Conservation (phyloP, 1,140 invertebrate species). For the Matsumurasca onukii region DNA sequence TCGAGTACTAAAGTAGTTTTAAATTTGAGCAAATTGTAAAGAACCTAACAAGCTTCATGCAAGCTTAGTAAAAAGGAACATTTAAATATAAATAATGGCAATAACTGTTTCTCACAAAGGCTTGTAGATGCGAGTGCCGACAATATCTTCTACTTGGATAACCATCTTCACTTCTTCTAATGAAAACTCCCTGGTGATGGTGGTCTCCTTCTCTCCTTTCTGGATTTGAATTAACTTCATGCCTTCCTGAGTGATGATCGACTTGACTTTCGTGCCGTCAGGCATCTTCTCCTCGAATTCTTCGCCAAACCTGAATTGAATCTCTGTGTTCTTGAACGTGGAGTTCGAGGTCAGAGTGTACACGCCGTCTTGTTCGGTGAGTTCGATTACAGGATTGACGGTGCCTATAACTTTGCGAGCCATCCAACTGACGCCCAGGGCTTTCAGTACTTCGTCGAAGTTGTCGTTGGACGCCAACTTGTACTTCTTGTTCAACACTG, state of each 20-base stretch:
- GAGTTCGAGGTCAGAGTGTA: conserved; percentile 77
- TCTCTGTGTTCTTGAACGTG: conserved; percentile 78
- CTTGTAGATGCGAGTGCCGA: conserved; percentile 73
- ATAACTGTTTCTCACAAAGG: no score
- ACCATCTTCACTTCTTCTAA: conserved; percentile 42
- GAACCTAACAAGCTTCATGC: no score
- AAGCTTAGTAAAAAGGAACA: no score
- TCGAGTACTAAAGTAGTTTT: no score
- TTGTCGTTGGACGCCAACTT: conserved; percentile 75
- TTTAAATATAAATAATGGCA: no score
- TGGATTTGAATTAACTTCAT: conserved; percentile 71
- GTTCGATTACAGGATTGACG: conserved; percentile 71
- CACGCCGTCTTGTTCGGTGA: conserved; percentile 64
- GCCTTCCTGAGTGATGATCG: conserved; percentile 61
- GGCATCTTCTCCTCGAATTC: conserved; percentile 85
- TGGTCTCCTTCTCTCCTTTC: conserved; percentile 50
- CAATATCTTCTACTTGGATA: conserved; percentile 68
- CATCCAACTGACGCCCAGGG: conserved; percentile 74
- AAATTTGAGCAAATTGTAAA: no score
- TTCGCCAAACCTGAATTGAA: conserved; percentile 77
- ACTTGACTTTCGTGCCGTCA: conserved; percentile 82
- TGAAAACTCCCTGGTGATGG: conserved; percentile 42
- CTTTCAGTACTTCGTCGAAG: conserved; percentile 88
- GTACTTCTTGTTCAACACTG: conserved; percentile 61
- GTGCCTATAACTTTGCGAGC: conserved; percentile 71